Percentiles rank a stretch among this genome's conserved stretches.
Evolutionary conservation across 2,113 vertebrate species (phyloP).

Genomic region (Rousettus leschenaultii): DNA sequence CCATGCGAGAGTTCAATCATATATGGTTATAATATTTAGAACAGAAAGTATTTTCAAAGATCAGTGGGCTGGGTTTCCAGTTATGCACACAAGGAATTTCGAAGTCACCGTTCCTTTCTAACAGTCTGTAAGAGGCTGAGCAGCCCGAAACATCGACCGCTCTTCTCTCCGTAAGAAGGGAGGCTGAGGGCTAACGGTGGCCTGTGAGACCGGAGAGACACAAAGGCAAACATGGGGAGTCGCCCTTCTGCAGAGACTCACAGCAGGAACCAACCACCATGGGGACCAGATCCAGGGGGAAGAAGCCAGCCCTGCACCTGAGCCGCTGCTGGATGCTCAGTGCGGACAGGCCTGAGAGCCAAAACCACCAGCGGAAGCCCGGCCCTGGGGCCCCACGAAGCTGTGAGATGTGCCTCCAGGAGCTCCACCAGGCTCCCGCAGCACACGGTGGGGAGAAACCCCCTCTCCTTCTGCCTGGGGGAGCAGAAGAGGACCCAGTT

Average conservation of each 20-base stretch:
- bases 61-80: not conserved
- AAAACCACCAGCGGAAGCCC: too few relatives aligned
- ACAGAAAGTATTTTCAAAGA: not conserved
- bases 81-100: not conserved
- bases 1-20: not conserved
- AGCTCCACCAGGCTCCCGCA: not conserved
- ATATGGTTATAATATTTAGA: not conserved
- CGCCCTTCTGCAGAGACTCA: not conserved
- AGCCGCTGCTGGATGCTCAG: not conserved
- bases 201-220: too few relatives aligned
- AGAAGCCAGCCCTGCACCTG: not conserved
- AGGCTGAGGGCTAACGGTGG: not conserved
- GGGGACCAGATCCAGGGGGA: too few relatives aligned
- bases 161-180: too few relatives aligned
- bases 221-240: not conserved
- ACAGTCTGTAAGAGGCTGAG: not conserved
- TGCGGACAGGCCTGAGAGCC: not conserved
- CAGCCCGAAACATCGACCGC: not conserved
- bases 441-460: not conserved
- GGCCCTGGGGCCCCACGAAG: not conserved
- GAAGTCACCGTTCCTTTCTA: not conserved
- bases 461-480: not conserved
- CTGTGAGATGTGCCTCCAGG: not conserved
- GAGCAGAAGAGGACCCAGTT: not conserved
- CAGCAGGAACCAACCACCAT: not conserved